phyloP scores from a whole-genome alignment of 1,140 invertebrate genomes.

The Melitaea cinxia region DNA sequence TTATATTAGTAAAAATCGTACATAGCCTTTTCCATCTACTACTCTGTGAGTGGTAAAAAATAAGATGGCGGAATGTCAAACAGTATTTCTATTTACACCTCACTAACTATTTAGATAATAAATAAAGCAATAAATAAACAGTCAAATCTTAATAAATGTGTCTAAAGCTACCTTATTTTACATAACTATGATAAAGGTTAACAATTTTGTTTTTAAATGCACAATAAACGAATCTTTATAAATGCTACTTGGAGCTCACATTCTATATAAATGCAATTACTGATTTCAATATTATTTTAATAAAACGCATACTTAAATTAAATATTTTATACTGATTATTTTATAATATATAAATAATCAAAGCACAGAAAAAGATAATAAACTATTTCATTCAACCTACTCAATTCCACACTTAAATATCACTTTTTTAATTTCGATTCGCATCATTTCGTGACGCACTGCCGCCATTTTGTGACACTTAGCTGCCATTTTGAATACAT shows the following conservation, averaged over 20 bases:
- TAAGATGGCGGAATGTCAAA: slow-evolving; percentile 27
- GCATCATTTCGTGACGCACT: background rate
- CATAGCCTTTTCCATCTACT: slow-evolving; percentile 3
- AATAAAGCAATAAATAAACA: slow-evolving; percentile 53
- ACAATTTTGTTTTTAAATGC: slow-evolving; percentile 12
- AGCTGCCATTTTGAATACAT: slow-evolving; percentile 9
- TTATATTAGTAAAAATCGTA: background rate
- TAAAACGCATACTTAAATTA: background rate
- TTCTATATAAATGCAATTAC: slow-evolving; percentile 18
- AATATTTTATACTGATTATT: background rate
- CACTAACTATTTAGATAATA: slow-evolving; percentile 43
- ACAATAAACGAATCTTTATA: slow-evolving; percentile 3
- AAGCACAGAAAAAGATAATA: slow-evolving; percentile 21
- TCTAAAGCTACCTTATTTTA: slow-evolving; percentile 25
- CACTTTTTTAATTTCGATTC: slow-evolving; percentile 7
- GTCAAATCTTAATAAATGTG: slow-evolving; percentile 37
- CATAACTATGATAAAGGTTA: slow-evolving; percentile 24
- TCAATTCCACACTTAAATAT: slow-evolving; percentile 16
- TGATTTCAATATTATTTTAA: background rate
- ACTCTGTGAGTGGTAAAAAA: slow-evolving; percentile 10
- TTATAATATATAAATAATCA: slow-evolving; percentile 7
- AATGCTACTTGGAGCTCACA: slow-evolving; percentile 22
- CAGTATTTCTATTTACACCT: slow-evolving; percentile 42
- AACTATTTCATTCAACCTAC: slow-evolving; percentile 22
- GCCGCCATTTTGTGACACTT: slow-evolving; percentile 3